Evolutionary conservation across 1,140 invertebrate species (phyloP), one percentile per base, ranked within the genome.

Genomic region (Rhagoletis pomonella): DNA sequence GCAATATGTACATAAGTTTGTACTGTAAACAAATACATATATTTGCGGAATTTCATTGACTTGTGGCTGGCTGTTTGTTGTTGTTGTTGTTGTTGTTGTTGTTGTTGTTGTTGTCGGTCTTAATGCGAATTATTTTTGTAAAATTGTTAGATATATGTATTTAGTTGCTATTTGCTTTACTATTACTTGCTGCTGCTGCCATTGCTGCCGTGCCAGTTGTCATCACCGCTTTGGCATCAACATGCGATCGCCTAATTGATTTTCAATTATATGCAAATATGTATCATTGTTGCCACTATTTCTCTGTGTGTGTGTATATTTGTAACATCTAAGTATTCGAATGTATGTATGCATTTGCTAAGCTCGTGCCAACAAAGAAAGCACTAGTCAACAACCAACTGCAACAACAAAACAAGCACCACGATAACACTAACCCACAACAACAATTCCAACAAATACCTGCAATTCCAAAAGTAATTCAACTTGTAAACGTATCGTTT

Each of bases 191-290:
- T 17, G 10, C 10, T 42, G 67, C 2, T n/a, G 58, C 17, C n/a
- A 6, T n/a, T 6, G 17, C 69, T 50, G 50, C 10, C 39, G n/a
- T 5, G 19, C 64, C 64, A 67, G 77, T 86, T 86, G 55, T 86
- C 55, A 86, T 64, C 85, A 39, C 39, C 62, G 39, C 58, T 29
- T 59, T 65, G 59, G 58, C 44, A 59, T 69, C 19, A 67, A 19
- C 60, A 55, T n/a, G 44, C 62, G 86, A 69, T 86, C 64, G 47
- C 65, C 86, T 88, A 88, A 88, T 88, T 88, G 86, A 88, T 87
- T 86, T 89, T 88, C 89, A 90, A 90, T 90, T 89, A 89, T 88
- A 90, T 90, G 89, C 88, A 90, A 89, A 89, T 89, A 55, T 59
- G 44, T 84, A 73, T n/a, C 42, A 29, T n/a, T 62, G 59, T 60